Base-by-base conservation (phyloP, 2,888 invertebrate species). In the Epistrophe eligans region DNA sequence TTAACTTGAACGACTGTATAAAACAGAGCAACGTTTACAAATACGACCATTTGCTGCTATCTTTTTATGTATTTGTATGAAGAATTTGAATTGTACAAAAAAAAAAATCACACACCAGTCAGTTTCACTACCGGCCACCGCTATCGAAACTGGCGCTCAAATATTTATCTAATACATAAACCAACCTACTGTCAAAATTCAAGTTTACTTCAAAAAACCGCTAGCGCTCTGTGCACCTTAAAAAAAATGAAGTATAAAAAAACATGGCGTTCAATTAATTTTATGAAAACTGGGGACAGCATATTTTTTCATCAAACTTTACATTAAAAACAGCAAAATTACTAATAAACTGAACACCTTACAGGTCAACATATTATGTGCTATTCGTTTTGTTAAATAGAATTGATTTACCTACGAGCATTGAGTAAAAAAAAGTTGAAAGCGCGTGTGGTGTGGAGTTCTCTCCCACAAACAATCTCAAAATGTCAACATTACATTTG, bases 401-500 rank as follows among this genome's bases (percentile, higher is more conserved):
- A 35, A 7, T 38, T 50, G 5, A 1, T 50, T 67, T 50, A 35
- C 19, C 10, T 0, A 10, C 8, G 19, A 67, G 5, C 10, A 50
- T 50, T 50, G 19, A 5, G 5, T 17, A 19, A 11, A 67, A 52
- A 50, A 38, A 19, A 35, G 35, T 19, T 19, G 4, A 28, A 70
- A 70, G 38, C 50, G 71, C 64, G 64, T 84, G 74, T 74, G 62
- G 84, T 66, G 48, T 11, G 17, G 35, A 50, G 55, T 79, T 32
- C 11, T 64, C 52, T 77, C 77, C 71, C 77, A 64, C 57, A 82
- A 87, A 79, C 82, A 50, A 50, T 64, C 48, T 52, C 60, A 79
- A 72, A 72, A 87, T 87, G 87, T 87, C 87, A 87, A 87, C 87
- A 87, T 66, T 76, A 43, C n/a, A 32, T 83, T 83, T 87, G 87